Evolutionary conservation across 2,797 vertebrate species (phyloP).

Genomic region (Muscicapa striata): DNA sequence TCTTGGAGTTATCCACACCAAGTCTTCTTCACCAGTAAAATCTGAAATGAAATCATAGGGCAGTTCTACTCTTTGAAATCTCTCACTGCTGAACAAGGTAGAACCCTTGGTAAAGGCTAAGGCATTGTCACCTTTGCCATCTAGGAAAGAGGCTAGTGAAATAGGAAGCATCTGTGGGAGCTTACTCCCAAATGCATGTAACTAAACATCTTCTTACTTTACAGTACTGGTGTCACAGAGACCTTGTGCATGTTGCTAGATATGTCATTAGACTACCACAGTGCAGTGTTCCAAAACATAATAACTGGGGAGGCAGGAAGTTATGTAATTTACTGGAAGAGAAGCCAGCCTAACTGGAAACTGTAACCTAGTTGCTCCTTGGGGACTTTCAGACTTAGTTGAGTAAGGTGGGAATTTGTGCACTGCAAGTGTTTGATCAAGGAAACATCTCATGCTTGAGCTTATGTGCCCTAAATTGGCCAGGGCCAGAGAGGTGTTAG

Average conservation of each 20-base stretch:
- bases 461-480: neutral
- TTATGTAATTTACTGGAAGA: neutral
- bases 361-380: neutral
- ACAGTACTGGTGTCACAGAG: neutral
- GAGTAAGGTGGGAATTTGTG: neutral
- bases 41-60: neutral
- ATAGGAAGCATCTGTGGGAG: neutral
- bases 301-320: neutral
- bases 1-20: neutral
- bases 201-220: neutral
- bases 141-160: neutral
- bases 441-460: neutral
- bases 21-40: neutral
- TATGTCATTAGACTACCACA: neutral
- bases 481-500: neutral
- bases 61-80: neutral
- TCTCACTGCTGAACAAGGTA: neutral
- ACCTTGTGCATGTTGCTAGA: neutral
- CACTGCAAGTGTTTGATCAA: neutral
- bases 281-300: neutral
- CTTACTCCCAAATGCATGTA: neutral
- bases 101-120: neutral
- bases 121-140: neutral
- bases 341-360: neutral
- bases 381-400: neutral